Conservation (phyloP, 1,140 invertebrate species). For the Popillia japonica region DNA sequence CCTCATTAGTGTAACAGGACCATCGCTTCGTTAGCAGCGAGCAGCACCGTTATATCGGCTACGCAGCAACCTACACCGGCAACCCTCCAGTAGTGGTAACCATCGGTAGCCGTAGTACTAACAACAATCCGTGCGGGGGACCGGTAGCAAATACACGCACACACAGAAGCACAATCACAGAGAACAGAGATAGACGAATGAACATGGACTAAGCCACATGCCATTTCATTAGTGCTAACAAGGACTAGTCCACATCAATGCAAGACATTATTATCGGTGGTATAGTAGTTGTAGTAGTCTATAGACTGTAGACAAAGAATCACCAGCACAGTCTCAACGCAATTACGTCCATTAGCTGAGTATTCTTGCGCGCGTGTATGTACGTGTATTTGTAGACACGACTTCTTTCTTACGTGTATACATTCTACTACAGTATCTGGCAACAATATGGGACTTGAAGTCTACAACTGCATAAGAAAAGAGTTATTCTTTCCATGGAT, state of each 20-base stretch:
- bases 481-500: too few relatives aligned
- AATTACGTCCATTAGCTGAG: constrained; percentile 35
- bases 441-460: too few relatives aligned
- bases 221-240: constrained; percentile 56
- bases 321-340: not conserved
- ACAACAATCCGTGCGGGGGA: not conserved
- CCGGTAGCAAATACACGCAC: constrained; percentile 42
- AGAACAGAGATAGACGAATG: not conserved
- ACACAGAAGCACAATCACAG: not conserved
- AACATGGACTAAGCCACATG: constrained; percentile 49
- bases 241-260: constrained; percentile 44
- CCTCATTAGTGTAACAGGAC: constrained; percentile 56
- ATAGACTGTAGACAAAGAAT: constrained; percentile 20
- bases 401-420: not conserved
- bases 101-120: not conserved
- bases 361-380: constrained; percentile 4
- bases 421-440: not conserved
- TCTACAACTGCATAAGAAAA: too few relatives aligned
- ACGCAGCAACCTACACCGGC: not conserved
- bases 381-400: not conserved
- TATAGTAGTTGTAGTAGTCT: not conserved
- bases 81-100: not conserved
- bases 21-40: constrained; percentile 47
- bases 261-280: constrained; percentile 42
- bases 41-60: not conserved